Base-by-base conservation (phyloP, 2,113 vertebrate species). In the Neogale vison region DNA sequence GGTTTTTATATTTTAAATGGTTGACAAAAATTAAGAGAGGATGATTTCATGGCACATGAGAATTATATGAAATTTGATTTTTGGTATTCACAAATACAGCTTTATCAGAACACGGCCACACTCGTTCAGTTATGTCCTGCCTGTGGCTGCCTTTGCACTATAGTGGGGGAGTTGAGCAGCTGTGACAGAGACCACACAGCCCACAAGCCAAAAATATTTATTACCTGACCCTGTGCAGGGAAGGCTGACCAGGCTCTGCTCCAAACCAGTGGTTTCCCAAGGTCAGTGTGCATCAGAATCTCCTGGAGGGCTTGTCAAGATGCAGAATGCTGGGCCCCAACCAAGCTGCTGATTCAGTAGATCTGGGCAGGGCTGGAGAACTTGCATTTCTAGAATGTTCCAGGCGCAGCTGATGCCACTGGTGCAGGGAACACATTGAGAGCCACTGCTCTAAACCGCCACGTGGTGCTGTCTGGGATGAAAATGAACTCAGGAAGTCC, bases 311-410 rank as follows among this genome's bases (percentile, higher is more conserved):
- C 47, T 31, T 63, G 17, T 88, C 36, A 76, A 26, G 29, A 45
- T 0, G 3, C 17, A 21, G 42, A 61, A 6, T 3, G 6, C 39
- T 4, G 4, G n/a, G 4, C 3, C 21, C 71, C 9, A 29, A 1
- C 13, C 1, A 6, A 36, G 26, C 23, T 55, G 71, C 67, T 55
- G 29, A 31, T n/a, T 59, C 52, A 31, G 34, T 45, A 34, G 42
- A 18, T 61, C 47, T 71, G 17, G 7, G 59, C 17, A 45, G 36
- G 31, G 50, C 24, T 36, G 20, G 59, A 9, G n/a, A 69, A 52
- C 24, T 42, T 21, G 24, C 6, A 59, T 77, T 67, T 90, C 31
- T 26, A 55, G 17, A 26, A 13, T 52, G 85, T 61, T 23, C 45
- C 34, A 29, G 47, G 55, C 29, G 50, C 26, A 42, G 42, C 15